phyloP scores from a whole-genome alignment of 2,888 invertebrate species.

The Coleophora flavipennella region DNA sequence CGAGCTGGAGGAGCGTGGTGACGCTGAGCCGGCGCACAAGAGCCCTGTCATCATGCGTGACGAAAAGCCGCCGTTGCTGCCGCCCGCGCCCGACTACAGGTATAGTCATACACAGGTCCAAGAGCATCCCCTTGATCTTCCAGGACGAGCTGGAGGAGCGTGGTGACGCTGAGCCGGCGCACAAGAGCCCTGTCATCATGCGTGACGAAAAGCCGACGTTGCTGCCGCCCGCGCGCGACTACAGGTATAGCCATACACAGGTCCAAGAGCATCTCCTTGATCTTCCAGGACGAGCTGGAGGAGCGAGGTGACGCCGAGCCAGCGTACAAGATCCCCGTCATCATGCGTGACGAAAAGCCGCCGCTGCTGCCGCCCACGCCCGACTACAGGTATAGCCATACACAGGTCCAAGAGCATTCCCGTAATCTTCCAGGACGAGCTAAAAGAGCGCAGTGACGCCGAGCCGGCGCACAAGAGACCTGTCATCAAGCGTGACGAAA shows the following conservation, averaged over 20 bases:
- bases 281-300: conserved; percentile 97
- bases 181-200: conserved; percentile 94
- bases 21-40: conserved; percentile 88
- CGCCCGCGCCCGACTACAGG: conserved; percentile 81
- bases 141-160: conserved; percentile 97
- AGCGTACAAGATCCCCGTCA: conserved; percentile 92
- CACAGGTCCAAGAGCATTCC: conserved; percentile 91
- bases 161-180: conserved; percentile 87
- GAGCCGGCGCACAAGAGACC: conserved; percentile 92
- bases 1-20: conserved; percentile 94
- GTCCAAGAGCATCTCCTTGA: conserved; percentile 92
- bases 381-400: conserved; percentile 76
- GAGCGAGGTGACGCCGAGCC: conserved; percentile 91
- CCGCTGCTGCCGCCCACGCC: conserved; percentile 85
- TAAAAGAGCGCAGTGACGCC: conserved; percentile 92
- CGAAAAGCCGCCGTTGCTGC: conserved; percentile 93
- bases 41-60: conserved; percentile 95
- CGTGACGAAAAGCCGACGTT: conserved; percentile 96
- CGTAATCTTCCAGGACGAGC: conserved; percentile 96
- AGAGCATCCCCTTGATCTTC: conserved; percentile 94
- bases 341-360: conserved; percentile 95
- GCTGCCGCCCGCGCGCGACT: conserved; percentile 82
- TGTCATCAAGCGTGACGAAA: conserved; percentile 94
- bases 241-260: conserved; percentile 75
- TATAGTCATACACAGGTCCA: conserved; percentile 78